These are phyloP conservation scores for Sylvicapra grimmia DNA, from an alignment of 2,113 vertebrate species.

Conservation along the genomic window DNA sequence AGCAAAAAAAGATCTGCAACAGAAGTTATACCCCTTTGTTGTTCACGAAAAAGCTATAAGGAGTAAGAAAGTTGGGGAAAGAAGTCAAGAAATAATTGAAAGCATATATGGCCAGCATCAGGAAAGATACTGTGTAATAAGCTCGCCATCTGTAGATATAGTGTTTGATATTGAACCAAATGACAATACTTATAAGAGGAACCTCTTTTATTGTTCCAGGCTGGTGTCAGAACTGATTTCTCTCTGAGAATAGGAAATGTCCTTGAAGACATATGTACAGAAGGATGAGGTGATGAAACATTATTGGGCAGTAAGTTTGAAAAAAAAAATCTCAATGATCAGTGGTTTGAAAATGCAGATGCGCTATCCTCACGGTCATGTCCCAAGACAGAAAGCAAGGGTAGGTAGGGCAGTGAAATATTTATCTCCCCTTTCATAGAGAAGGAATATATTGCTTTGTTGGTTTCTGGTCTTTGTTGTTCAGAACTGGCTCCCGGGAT, in stretches of 20 bases:
- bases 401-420: not conserved
- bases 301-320: not conserved
- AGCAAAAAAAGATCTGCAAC: not conserved
- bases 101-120: not conserved
- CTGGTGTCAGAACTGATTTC: not conserved
- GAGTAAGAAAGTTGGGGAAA: not conserved
- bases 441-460: not conserved
- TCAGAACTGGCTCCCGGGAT: not conserved
- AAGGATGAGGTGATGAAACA: not conserved
- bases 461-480: not conserved
- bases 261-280: not conserved
- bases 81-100: not conserved
- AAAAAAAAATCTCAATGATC: not conserved
- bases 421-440: not conserved
- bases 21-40: not conserved
- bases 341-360: not conserved
- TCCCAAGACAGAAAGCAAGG: not conserved
- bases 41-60: not conserved
- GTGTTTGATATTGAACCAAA: not conserved
- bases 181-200: not conserved
- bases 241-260: not conserved
- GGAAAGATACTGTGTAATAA: not conserved
- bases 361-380: not conserved
- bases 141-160: not conserved
- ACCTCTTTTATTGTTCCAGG: not conserved